Base-by-base conservation (phyloP, 1,140 invertebrate species). In the Sycobia sp. region DNA sequence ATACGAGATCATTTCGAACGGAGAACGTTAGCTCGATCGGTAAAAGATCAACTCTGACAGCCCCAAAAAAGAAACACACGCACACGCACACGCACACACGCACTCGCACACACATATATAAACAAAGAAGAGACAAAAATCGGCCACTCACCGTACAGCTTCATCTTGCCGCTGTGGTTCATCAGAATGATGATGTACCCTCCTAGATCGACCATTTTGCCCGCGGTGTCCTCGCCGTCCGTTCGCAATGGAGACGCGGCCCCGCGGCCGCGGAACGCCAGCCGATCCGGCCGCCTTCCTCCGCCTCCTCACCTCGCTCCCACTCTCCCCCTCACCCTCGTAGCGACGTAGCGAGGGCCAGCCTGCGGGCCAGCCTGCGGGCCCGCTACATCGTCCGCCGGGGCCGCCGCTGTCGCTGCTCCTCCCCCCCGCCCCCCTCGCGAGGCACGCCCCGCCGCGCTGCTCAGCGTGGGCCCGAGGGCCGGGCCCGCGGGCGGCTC, bases 171-270 rank as follows among this genome's bases (percentile, higher is more conserved):
- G 76, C 91, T 91, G 70, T 92, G 94, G 84, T 95, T 92, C 64
- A 95, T 93, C 73, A 97, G 85, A 77, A 97, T 95, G 77, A 97
- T 97, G 76, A 97, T 94, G 84, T 97, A 97, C 72, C 95, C 94
- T 70, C 93, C 92, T 76, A 97, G 86, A 85, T 97, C 95, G 73
- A 97, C 93, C 84, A 92, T 90, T 75, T 79, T 84, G 50, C 36
- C 29, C 34, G 7, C 43, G 32, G 20, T 23, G 2, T 3, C 25
- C 16, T 29, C 23, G 29, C 14, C 23, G 49, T 32, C 7, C 32
- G 14, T 16, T 20, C 18, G 36, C 51, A 14, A 27, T 54, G 8
- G 41, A 25, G 14, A 39, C 53, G 22, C 53, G 53, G 3, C 53
- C 39, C 25, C 9, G 8, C 16, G 25, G 27, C 25, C 39, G 7